Base-by-base conservation (phyloP, 1,140 invertebrate species). In the Bombus vancouverensis region DNA sequence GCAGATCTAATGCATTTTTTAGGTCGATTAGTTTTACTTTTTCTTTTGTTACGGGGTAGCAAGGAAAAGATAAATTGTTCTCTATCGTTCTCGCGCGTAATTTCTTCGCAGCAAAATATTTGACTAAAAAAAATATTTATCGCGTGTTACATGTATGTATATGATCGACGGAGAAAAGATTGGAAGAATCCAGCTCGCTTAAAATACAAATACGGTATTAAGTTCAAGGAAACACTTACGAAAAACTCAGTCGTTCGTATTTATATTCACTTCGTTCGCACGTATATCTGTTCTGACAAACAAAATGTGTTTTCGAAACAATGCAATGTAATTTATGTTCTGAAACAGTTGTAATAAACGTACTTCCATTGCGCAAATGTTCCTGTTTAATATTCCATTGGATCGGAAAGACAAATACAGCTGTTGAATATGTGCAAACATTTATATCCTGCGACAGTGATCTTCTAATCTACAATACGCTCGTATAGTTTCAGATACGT, bases 281-380 rank as follows among this genome's bases (percentile, higher is more conserved):
- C 34, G 25, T 77, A 65, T 62, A 65, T 77, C 75, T n/a, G 22
- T 42, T 78, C 18, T 32, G 59, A 32, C 59, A 65, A 65, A 32
- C n/a, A 37, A 25, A 78, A 78, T 65, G 75, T 78, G 57, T 42
- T 65, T 42, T 32, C 59, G 62, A 32, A 42, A 65, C 53, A 66
- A 62, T 32, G 18, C 37, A 10, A 2, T 44, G 37, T 42, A 77
- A 78, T 78, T 78, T 78, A 65, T 42, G 37, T 42, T 25, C 28
- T 15, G 59, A 32, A 39, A 42, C 37, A 65, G 37, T 39, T 78
- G 75, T 53, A 44, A 32, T 25, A 65, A 39, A 62, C 37, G 57
- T 25, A 37, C 18, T 6, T 25, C 28, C 15, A 22, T 39, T 44
- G 28, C 57, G 62, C 75, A 78, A 78, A 34, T 32, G 57, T 39